Evolutionary conservation across 2,797 vertebrate species (phyloP), one percentile per base, ranked within the genome.

Genomic region (Cygnus olor): DNA sequence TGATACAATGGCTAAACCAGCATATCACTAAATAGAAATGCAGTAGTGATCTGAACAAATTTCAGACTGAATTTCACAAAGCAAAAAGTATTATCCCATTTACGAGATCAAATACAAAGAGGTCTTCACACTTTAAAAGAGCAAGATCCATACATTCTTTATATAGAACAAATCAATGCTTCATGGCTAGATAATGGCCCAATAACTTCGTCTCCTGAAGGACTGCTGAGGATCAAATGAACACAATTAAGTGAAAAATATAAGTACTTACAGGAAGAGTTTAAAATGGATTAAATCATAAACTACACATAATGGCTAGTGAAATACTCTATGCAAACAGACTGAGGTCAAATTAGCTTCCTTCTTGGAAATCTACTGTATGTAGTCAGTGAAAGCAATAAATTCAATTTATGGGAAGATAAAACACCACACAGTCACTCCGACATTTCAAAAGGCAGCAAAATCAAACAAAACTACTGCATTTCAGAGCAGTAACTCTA

Each of bases 261-360:
- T 36, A 93, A 91, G 89, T 73, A 91, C 85, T 97, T 95, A 91
- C 95, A 93, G 91, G 94, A 97, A 96, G 88, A 20, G 44, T 94
- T 95, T 85, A 21, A 91, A 93, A 93, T 86, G 66, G 89, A 96
- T 97, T 95, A 70, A 91, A 94, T 88, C 89, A 84, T 96, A 93
- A 94, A 79, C 38, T 65, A 70, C 24, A 64, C n/a, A 56, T 88
- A 93, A 94, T 73, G 85, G 68, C 88, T 51, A 56, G 10, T 54
- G 92, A 80, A 79, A 82, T 8, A 21, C 51, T 82, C 49, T 4
- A 15, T 53, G 89, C 89, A 90, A 89, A 92, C 27, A 5, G 6
- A 13, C 63, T 24, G 47, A 92, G 91, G 89, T 91, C 89, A 88
- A 82, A 14, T 73, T 53, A 73, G 47, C 61, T 88, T 66, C 76